Conservation (phyloP, 2,797 vertebrate genomes). For the Takifugu ocellatus region DNA sequence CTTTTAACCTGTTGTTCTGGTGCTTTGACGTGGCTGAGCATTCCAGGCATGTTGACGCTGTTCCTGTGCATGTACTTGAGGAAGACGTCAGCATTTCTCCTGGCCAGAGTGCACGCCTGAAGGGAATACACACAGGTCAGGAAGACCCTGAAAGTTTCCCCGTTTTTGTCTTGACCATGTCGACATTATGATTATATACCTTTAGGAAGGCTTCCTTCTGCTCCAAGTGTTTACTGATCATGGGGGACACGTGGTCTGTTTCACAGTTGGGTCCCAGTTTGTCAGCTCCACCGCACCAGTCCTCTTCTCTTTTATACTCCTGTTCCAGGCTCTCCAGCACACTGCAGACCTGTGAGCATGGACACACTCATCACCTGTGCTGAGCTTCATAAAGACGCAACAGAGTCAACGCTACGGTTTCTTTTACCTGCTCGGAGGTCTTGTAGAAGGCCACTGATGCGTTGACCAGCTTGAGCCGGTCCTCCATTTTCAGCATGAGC, state of each 20-base stretch:
- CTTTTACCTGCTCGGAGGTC: slow-evolving; percentile 90
- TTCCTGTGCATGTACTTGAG: slow-evolving; percentile 93
- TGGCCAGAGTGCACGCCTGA: slow-evolving; percentile 88
- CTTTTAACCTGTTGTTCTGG: slow-evolving; percentile 95
- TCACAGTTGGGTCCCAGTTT: slow-evolving; percentile 97
- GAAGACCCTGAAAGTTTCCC: no score
- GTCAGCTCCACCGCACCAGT: slow-evolving; percentile 97
- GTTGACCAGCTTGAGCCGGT: slow-evolving; percentile 97
- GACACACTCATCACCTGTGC: not conserved
- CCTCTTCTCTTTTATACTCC: slow-evolving; percentile 97
- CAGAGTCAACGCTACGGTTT: not conserved
- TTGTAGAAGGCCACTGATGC: slow-evolving; percentile 99
- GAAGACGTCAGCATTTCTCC: slow-evolving; percentile 92
- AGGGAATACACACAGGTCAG: slow-evolving; percentile 10
- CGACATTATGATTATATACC: slow-evolving; percentile 38
- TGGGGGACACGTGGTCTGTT: slow-evolving; percentile 93
- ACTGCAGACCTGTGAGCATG: slow-evolving; percentile 79
- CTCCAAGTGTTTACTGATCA: slow-evolving; percentile 98
- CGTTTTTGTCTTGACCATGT: no score
- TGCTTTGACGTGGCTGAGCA: slow-evolving; percentile 91
- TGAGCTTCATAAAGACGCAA: not conserved
- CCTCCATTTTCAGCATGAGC: slow-evolving; percentile 99
- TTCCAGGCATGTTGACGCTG: slow-evolving; percentile 92
- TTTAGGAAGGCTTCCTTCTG: slow-evolving; percentile 98
- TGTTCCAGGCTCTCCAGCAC: slow-evolving; percentile 97